Base-by-base conservation (phyloP, 2,113 vertebrate species). In the Cichladusa arquata region DNA sequence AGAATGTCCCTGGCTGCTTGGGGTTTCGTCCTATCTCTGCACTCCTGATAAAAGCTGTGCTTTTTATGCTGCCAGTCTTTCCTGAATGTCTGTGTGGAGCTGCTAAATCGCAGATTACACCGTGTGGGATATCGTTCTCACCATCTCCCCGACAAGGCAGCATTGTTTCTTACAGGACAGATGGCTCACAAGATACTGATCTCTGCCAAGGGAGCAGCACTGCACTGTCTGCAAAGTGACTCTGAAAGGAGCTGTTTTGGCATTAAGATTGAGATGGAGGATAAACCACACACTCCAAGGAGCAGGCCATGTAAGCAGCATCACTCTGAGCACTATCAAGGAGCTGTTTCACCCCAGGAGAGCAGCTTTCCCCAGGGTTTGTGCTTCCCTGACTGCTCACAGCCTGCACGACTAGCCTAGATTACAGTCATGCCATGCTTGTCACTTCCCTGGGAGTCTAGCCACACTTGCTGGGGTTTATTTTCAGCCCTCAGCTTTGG, bases 101-200 rank as follows among this genome's bases (percentile, higher is more conserved):
- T 74, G 84, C 56, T 88, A 77, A 74, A 67, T 51, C 14, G 0
- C 54, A 89, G 74, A 51, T 38, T 11, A 53, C 66, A 89, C 6
- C 42, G 60, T 12, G 66, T 44, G 74, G 62, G 61, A 36, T 74
- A 89, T 88, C 20, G 2, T 93, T 85, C 79, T 84, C 85, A 69
- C 85, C 86, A 76, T n/a, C 86, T 88, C 83, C 65, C 86, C 45
- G 82, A 88, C 72, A 77, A 93, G 93, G 50, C 2, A 92, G 69
- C 82, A 78, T 90, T 94, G 94, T 94, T 96, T 93, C 92, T 90
- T 94, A 80, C 90, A 86, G 90, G 78, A 94, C 90, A 95, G 86
- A 92, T 93, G 88, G 92, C 67, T 88, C 19, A 51, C 29, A 33
- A 86, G 69, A 92, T 69, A 74, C 81, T 13, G 42, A 77, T 94